Percentiles rank a stretch among this genome's conserved stretches.
These are phyloP conservation scores for Euura saliciscinereae DNA, from an alignment of 1,140 invertebrate species.

Conservation along the genomic window DNA sequence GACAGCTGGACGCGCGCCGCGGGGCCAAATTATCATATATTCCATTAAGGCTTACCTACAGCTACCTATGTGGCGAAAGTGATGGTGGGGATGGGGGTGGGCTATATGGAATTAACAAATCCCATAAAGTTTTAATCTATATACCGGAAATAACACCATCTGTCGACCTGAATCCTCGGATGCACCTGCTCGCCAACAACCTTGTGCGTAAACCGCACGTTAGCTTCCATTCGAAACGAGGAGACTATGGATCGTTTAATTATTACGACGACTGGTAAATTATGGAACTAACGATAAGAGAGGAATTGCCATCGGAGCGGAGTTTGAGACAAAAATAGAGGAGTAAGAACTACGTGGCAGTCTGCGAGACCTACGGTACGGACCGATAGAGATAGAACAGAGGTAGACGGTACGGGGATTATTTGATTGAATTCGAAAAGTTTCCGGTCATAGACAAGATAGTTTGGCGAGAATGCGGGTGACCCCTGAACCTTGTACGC, in stretches of 20 bases:
- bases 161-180: conserved; percentile 33
- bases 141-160: conserved; percentile 47
- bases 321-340: no score
- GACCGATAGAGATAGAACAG: no score
- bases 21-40: conserved; percentile 22
- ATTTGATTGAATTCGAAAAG: conserved; percentile 4
- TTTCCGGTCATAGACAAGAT: neutral
- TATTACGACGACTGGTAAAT: no score
- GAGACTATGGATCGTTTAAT: no score
- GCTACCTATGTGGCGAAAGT: neutral
- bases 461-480: neutral
- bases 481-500: neutral
- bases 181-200: neutral
- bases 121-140: conserved; percentile 41
- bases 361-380: no score
- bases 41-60: conserved; percentile 19
- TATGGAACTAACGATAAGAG: no score
- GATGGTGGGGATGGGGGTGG: neutral
- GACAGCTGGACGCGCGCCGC: neutral
- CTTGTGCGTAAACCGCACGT: no score
- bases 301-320: no score
- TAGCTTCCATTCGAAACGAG: no score
- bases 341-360: no score
- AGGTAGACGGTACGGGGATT: neutral
- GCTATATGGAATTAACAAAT: conserved; percentile 36